Conservation (phyloP, 92 coral and sea anemone species). For the Heteractis magnifica region DNA sequence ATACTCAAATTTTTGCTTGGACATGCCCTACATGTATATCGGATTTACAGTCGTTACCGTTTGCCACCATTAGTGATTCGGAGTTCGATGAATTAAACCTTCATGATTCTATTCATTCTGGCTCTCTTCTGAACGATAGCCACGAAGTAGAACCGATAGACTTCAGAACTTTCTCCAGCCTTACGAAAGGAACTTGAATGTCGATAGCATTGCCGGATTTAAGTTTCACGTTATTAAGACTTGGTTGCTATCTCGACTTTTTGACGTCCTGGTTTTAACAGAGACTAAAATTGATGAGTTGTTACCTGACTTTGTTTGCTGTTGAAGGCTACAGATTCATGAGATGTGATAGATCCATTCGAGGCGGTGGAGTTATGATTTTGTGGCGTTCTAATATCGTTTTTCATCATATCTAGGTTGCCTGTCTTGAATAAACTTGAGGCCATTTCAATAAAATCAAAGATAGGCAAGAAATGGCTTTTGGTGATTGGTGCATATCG, state of each 20-base stretch:
- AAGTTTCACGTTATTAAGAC: neutral
- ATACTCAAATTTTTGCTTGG: neutral
- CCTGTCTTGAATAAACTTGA: neutral
- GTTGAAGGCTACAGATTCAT: slow-evolving; percentile 26
- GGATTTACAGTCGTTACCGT: too few relatives aligned
- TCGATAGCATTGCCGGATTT: neutral
- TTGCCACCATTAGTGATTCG: too few relatives aligned
- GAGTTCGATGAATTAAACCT: neutral
- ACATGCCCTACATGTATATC: neutral
- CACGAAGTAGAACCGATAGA: neutral
- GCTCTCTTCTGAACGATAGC: neutral
- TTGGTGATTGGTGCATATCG: slow-evolving; percentile 31
- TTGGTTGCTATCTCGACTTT: neutral
- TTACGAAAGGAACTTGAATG: neutral
- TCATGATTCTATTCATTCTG: neutral
- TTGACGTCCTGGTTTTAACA: neutral
- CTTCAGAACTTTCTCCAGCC: neutral
- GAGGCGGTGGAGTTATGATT: slow-evolving; percentile 22
- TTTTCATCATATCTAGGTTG: neutral
- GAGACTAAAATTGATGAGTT: slow-evolving; percentile 22
- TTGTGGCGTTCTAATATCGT: neutral
- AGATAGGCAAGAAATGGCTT: slow-evolving; percentile 16
- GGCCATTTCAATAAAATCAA: slow-evolving; percentile 4
- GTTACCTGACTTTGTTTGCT: slow-evolving; percentile 20
- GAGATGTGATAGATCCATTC: neutral